Evolutionary conservation across 2,113 vertebrate genomes (phyloP), one percentile per base, ranked within the genome.

Genomic region (Odocoileus virginianus): DNA sequence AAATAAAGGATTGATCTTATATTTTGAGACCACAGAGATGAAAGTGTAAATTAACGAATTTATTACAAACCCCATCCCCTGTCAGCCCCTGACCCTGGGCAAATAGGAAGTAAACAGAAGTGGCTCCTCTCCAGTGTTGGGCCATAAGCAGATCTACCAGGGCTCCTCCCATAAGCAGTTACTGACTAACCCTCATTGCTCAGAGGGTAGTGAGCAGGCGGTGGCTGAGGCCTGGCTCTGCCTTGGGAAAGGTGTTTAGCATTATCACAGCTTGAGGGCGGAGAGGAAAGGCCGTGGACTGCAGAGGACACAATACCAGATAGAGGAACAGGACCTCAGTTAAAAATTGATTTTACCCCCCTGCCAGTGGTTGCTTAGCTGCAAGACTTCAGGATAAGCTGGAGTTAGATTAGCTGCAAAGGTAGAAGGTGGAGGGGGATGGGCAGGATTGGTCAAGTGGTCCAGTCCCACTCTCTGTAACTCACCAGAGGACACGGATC

Each of bases 1-100:
- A 88, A 50, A 91, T 47, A 91, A 97, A 96, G 55, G 50, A 94
- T 47, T 78, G 19, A 57, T 54, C 83, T 84, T 64, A 47, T 67
- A 71, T 96, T 96, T 97, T 93, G 71, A 83, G 58, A 89, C 45
- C 64, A 95, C 36, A 74, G 57, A 95, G 45, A 97, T 16, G 23
- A 82, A 91, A 95, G 14, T 25, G 0, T 89, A 95, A 97, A 96
- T 96, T 74, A 89, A 81, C 76, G n/a, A 82, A 50, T 19, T 12
- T 86, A 6, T 91, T 97, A 89, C 79, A 61, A 94, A 97, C 71
- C 61, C 78, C 89, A 87, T 19, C 25, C 67, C 27, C n/a, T 17
- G 85, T n/a, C 23, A 19, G 7, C n/a, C 36, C 61, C 54, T 74
- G 83, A 47, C 52, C 43, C 36, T 52, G 47, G 58, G 74, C 36